A percentile compares a stretch with the other conserved stretches of the same genome.
phyloP scores from a whole-genome alignment of 2,888 invertebrate genomes.

The Litoditis marina region DNA sequence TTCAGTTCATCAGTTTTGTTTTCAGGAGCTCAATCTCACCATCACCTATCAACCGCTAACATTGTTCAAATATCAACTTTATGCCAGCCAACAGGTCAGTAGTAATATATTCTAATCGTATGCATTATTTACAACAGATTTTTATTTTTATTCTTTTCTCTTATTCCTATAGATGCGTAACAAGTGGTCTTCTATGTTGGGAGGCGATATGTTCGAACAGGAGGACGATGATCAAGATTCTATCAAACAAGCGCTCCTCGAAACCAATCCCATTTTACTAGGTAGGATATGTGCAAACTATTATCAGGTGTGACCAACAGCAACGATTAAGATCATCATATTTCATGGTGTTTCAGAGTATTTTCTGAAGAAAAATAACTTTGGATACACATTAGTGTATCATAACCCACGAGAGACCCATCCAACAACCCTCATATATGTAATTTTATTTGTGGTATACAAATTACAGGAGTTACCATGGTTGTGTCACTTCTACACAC shows the following conservation, averaged over 20 bases:
- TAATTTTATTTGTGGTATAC: background rate
- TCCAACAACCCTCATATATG: background rate
- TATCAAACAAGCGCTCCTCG: conserved; percentile 80
- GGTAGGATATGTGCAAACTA: too few relatives aligned
- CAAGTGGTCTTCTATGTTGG: conserved; percentile 56
- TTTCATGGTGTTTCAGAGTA: too few relatives aligned
- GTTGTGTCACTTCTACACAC: conserved; percentile 90
- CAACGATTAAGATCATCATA: too few relatives aligned
- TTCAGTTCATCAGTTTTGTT: background rate
- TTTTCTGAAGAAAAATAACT: too few relatives aligned
- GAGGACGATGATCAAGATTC: conserved; percentile 70
- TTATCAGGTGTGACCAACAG: too few relatives aligned
- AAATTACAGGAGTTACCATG: conserved; percentile 72
- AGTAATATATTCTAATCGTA: too few relatives aligned
- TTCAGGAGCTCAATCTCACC: conserved; percentile 61
- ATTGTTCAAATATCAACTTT: conserved; percentile 95
- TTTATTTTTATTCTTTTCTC: conserved; percentile 63
- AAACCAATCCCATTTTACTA: conserved; percentile 91
- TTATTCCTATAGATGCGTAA: conserved; percentile 42
- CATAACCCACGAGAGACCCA: too few relatives aligned
- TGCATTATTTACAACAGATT: conserved; percentile 62
- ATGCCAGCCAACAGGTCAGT: conserved; percentile 81
- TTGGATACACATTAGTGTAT: too few relatives aligned
- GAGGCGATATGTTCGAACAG: conserved; percentile 64
- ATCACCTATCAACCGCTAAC: conserved; percentile 76